Percentiles rank a stretch among this genome's conserved stretches.
Evolutionary conservation across 2,888 invertebrate genomes (phyloP).

Genomic region (Sphaerophoria rueppellii): DNA sequence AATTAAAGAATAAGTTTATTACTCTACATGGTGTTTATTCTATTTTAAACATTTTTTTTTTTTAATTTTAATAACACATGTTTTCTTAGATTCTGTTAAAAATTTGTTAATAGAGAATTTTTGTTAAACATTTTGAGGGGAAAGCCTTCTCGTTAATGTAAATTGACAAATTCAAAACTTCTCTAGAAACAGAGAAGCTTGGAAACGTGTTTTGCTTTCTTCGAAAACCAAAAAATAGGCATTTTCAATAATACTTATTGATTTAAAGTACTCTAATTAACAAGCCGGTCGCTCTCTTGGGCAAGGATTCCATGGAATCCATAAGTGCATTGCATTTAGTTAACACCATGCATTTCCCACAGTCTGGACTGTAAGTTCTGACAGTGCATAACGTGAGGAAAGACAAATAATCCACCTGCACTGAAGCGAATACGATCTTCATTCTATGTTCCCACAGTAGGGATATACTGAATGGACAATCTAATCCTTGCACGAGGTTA

Average conservation of each 20-base stretch:
- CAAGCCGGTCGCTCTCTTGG: constrained; percentile 22
- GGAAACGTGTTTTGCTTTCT: constrained; percentile 11
- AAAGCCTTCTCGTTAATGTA: constrained; percentile 25
- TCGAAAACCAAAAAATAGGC: constrained; percentile 35
- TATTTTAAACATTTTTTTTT: not conserved
- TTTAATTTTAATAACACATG: not conserved
- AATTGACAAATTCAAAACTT: constrained; percentile 62
- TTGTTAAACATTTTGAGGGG: constrained; percentile 30
- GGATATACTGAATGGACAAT: too few species aligned
- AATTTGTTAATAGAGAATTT: constrained; percentile 32
- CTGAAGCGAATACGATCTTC: too few species aligned
- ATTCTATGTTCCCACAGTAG: too few species aligned
- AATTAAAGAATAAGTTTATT: constrained; percentile 6
- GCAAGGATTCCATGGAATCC: constrained; percentile 9
- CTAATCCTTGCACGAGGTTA: too few species aligned
- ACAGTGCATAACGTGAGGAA: too few species aligned
- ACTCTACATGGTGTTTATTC: constrained; percentile 1
- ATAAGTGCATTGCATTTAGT: constrained; percentile 50
- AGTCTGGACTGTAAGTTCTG: too few species aligned
- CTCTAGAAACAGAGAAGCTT: not conserved
- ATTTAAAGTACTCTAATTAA: constrained; percentile 52
- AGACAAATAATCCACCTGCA: too few species aligned
- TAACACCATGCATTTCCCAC: too few species aligned
- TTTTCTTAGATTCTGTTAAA: constrained; percentile 25
- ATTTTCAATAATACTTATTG: constrained; percentile 50